These are phyloP conservation scores for Esox lucius DNA, from an alignment of 2,797 vertebrate species.

Conservation along the genomic window DNA sequence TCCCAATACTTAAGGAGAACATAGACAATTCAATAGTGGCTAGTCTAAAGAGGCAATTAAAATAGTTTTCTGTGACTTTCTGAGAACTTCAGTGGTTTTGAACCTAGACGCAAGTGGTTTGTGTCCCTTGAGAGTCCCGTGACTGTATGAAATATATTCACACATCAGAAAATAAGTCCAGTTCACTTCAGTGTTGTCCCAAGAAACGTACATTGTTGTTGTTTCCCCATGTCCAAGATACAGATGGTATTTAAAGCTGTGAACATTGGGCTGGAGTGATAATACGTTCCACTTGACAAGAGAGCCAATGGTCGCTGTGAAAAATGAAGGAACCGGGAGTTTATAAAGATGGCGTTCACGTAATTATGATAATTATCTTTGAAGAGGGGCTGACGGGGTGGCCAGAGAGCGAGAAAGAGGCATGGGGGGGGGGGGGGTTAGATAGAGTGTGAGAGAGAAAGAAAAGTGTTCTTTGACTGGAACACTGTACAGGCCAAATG, in stretches of 20 bases:
- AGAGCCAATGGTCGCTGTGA: constrained; percentile 78
- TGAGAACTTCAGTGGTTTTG: neutral
- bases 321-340: constrained; percentile 52
- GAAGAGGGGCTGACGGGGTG: constrained; percentile 71
- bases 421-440: neutral
- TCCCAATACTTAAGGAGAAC: too few species aligned
- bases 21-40: neutral
- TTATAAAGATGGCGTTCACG: constrained; percentile 61
- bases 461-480: neutral
- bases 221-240: neutral
- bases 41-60: neutral
- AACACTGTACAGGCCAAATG: neutral
- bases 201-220: neutral
- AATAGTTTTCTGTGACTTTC: neutral
- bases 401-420: constrained; percentile 15
- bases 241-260: constrained; percentile 33
- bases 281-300: constrained; percentile 70
- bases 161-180: constrained; percentile 3
- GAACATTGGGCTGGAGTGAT: constrained; percentile 18
- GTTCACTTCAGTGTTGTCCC: neutral
- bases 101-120: neutral
- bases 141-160: neutral
- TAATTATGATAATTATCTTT: constrained; percentile 88
- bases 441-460: neutral
- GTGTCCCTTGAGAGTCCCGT: too few species aligned